Conservation (phyloP, 2,113 vertebrate genomes). For the Oenanthe oenanthe region DNA sequence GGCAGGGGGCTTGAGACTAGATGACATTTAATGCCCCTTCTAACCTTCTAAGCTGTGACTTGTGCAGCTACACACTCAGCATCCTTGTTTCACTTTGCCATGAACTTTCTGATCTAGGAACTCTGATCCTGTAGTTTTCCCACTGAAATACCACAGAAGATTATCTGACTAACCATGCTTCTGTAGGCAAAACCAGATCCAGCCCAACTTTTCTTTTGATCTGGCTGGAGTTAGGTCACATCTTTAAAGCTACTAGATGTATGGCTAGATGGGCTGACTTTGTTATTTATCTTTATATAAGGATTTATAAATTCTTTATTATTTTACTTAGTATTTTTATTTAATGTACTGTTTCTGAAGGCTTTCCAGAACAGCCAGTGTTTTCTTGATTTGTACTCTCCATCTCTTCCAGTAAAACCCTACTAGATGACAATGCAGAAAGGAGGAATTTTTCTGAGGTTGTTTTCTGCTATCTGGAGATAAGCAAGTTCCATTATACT, state of each 20-base stretch:
- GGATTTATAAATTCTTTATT: background rate
- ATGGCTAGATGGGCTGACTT: background rate
- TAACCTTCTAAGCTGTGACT: background rate
- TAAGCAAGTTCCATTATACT: background rate
- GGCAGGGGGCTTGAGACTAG: background rate
- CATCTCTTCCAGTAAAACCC: background rate
- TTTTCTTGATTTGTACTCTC: background rate
- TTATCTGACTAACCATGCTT: background rate
- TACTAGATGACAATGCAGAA: background rate
- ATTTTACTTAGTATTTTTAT: background rate
- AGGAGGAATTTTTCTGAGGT: background rate
- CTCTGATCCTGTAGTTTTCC: background rate
- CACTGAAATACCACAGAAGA: background rate
- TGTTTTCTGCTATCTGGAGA: background rate
- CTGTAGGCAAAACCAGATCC: background rate
- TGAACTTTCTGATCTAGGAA: background rate
- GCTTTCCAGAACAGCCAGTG: background rate
- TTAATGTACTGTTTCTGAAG: background rate
- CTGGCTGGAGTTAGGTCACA: background rate
- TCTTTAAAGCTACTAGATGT: background rate
- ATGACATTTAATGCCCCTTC: background rate
- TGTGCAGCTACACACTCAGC: rapidly evolving
- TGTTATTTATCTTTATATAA: background rate
- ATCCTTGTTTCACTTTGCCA: background rate
- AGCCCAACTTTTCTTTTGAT: background rate